phyloP scores from a whole-genome alignment of 2,888 invertebrate genomes.

The Amphipoea oculea region DNA sequence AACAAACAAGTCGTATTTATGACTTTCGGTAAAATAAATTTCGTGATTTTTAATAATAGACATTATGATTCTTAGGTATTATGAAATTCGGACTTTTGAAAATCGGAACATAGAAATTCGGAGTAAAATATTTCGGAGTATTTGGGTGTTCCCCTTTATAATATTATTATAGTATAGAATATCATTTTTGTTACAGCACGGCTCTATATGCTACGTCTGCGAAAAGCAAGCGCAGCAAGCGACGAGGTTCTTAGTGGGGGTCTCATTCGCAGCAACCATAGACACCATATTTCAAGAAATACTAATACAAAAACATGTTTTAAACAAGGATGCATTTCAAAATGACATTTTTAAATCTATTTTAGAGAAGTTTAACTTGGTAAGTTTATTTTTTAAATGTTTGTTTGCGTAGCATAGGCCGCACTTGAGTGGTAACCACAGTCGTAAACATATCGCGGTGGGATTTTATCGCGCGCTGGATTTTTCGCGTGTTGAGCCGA shows the following conservation, averaged over 20 bases:
- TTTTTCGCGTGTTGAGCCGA: background rate
- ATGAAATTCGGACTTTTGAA: too few relatives aligned
- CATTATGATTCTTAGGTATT: too few relatives aligned
- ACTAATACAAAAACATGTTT: background rate
- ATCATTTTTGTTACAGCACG: background rate
- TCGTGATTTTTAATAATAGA: too few relatives aligned
- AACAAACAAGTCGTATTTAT: too few relatives aligned
- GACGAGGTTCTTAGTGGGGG: background rate
- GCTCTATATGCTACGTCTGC: background rate
- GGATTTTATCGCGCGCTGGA: background rate
- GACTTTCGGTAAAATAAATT: too few relatives aligned
- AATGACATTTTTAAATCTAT: background rate
- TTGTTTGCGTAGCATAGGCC: too few relatives aligned
- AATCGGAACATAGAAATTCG: too few relatives aligned
- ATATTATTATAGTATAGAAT: too few relatives aligned
- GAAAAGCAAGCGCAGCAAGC: background rate
- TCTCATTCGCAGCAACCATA: background rate
- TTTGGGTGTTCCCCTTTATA: too few relatives aligned
- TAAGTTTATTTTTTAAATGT: background rate
- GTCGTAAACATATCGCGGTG: background rate
- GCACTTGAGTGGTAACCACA: too few relatives aligned
- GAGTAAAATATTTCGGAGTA: too few relatives aligned
- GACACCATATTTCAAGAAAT: background rate
- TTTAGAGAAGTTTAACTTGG: background rate
- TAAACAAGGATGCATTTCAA: background rate